phyloP scores from a whole-genome alignment of 2,113 vertebrate species.

The Ictalurus punctatus region DNA sequence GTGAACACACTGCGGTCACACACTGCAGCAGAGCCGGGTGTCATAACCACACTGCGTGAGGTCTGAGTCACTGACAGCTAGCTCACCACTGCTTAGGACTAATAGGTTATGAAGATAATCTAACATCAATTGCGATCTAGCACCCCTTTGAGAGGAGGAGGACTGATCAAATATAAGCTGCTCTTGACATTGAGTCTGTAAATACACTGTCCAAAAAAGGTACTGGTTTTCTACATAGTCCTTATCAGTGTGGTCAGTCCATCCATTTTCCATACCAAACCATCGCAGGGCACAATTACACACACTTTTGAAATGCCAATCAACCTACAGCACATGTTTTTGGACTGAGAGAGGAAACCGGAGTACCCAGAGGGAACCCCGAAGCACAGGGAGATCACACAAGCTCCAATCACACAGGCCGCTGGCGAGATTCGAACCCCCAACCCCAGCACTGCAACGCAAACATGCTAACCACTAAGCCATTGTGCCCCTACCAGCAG shows the following conservation, averaged over 20 bases:
- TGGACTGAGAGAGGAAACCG: no score
- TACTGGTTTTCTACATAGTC: neutral
- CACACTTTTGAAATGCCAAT: no score
- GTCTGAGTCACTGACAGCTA: conserved; percentile 18
- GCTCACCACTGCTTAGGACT: conserved; percentile 3
- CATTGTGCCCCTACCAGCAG: no score
- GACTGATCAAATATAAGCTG: neutral
- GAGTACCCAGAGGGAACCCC: no score
- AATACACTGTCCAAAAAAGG: neutral
- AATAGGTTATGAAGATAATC: neutral
- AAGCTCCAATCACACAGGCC: no score
- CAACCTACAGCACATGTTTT: no score
- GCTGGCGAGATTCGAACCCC: no score
- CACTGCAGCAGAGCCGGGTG: conserved; percentile 4
- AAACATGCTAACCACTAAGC: no score
- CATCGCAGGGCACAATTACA: no score
- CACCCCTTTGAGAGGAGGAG: neutral
- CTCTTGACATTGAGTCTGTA: neutral
- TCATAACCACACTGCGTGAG: conserved; percentile 15
- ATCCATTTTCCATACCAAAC: no score
- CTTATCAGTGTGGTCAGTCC: neutral
- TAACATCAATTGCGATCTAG: neutral
- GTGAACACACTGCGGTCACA: neutral
- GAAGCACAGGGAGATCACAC: no score
- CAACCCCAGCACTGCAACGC: no score